Base-by-base conservation (phyloP, 2,797 vertebrate species). In the Percopsis omiscomaycus region DNA sequence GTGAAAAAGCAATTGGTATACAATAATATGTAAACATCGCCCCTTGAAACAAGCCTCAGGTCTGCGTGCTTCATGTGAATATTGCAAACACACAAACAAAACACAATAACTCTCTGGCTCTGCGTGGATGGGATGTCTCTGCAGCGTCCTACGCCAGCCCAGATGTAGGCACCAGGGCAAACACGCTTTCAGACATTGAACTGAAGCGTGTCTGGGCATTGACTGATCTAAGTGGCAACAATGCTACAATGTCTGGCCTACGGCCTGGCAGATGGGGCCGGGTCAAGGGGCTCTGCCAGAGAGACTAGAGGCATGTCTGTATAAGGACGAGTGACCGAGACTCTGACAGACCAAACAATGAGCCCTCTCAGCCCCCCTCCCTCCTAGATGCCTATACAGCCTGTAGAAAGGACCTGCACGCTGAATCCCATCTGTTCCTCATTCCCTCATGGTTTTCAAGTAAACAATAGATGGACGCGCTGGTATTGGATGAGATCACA, bases 341-440 rank as follows among this genome's bases (percentile, higher is more conserved):
- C 47, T 54, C 67, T 68, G 81, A 77, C 78, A 61, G 58, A 68
- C 55, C 55, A 71, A 86, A 92, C 89, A 90, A 92, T 89, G 67
- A 74, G 57, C 66, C 30, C 11, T 55, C 22, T 29, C 4, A 10
- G 53, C 47, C 80, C 79, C 86, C 84, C 83, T 50, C 75, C 44
- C 64, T 59, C 27, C 3, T 64, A 79, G 78, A 90, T 92, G 79
- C 90, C 88, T 77, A 60, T 69, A 69, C 84, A 83, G 62, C 45
- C 71, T 86, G 83, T 66, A 79, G 87, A 77, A 10, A 82, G 68
- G 80, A 87, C 69, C 72, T 71, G 68, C 78, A 84, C 13, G 65
- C 81, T 72, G 80, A 27, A 67, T 68, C 77, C 90, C 92, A 93
- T 92, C 92, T 93, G 92, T 74, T 90, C 82, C 64, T 78, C 85